A percentile compares a stretch with the other conserved stretches of the same genome.
These are phyloP conservation scores for Rhyacophila brunnea DNA, from an alignment of 1,140 invertebrate genomes.

Conservation along the genomic window DNA sequence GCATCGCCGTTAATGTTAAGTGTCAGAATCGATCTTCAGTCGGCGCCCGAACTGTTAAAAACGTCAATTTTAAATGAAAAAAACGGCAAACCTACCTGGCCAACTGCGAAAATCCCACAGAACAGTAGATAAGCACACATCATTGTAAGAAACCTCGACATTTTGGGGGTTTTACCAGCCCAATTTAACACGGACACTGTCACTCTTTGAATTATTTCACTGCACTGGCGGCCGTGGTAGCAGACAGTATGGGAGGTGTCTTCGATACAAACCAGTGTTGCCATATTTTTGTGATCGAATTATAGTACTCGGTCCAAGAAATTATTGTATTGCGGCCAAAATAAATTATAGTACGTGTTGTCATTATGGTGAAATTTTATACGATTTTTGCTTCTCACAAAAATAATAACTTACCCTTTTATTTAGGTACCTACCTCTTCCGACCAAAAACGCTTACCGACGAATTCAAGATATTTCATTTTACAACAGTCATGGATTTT, in stretches of 20 bases:
- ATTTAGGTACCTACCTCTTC: too few species aligned
- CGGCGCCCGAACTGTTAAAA: constrained; percentile 2
- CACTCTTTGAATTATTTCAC: constrained; percentile 19
- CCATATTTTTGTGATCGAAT: too few species aligned
- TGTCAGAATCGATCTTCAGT: constrained; percentile 19
- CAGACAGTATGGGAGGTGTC: constrained; percentile 21
- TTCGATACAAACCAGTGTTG: constrained; percentile 18
- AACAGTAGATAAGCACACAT: constrained; percentile 26
- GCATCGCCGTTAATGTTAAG: background rate
- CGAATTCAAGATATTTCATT: too few species aligned
- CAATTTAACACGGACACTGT: constrained; percentile 22
- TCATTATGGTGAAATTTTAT: too few species aligned
- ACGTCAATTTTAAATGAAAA: background rate
- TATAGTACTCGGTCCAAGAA: too few species aligned
- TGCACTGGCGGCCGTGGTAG: constrained; percentile 23
- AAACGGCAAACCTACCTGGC: constrained; percentile 8
- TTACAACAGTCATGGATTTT: too few species aligned
- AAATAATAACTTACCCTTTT: too few species aligned
- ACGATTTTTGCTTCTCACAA: too few species aligned
- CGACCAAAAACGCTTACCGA: too few species aligned
- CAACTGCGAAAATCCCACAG: constrained; percentile 21
- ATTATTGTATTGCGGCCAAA: too few species aligned
- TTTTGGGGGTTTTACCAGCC: constrained; percentile 25
- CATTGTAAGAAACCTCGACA: constrained; percentile 23
- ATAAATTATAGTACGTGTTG: too few species aligned